Evolutionary conservation across 2,113 vertebrate species (phyloP).

Genomic region (Chitala chitala): DNA sequence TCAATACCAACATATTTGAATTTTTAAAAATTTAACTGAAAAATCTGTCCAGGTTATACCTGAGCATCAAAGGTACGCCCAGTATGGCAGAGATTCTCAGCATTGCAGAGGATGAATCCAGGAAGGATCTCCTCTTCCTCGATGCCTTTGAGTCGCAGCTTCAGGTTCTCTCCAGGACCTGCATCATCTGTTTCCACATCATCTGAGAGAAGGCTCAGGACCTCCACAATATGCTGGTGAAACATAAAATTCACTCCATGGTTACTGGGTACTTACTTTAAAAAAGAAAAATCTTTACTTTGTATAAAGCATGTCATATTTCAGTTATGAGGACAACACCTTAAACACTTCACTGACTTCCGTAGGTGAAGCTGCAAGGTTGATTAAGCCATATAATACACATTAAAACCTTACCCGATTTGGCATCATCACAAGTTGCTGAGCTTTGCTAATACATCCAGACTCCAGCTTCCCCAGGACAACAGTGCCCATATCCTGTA

Average conservation of each 20-base stretch:
- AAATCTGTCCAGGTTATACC: slow-evolving; percentile 53
- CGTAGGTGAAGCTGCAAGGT: no score
- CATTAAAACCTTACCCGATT: slow-evolving; percentile 76
- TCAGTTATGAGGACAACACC: no score
- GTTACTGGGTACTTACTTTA: no score
- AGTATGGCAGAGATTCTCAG: slow-evolving; percentile 95
- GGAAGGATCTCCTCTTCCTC: slow-evolving; percentile 98
- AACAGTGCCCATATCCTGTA: slow-evolving; percentile 96
- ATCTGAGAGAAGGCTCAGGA: slow-evolving; percentile 92
- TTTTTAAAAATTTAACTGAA: not conserved
- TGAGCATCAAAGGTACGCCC: slow-evolving; percentile 97
- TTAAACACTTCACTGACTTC: no score
- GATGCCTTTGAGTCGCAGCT: slow-evolving; percentile 94
- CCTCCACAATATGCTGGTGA: slow-evolving; percentile 91
- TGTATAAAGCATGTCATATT: no score
- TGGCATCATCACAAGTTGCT: slow-evolving; percentile 98
- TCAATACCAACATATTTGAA: not conserved
- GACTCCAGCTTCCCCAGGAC: slow-evolving; percentile 97
- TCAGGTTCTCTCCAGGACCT: slow-evolving; percentile 90
- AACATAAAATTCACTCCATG: slow-evolving; percentile 10
- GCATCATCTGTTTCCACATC: slow-evolving; percentile 97
- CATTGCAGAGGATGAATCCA: slow-evolving; percentile 95
- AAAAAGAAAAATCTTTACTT: no score
- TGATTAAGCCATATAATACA: not conserved
- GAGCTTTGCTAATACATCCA: slow-evolving; percentile 90